phyloP scores from a whole-genome alignment of 2,797 vertebrate genomes.

The Leptodactylus fallax region DNA sequence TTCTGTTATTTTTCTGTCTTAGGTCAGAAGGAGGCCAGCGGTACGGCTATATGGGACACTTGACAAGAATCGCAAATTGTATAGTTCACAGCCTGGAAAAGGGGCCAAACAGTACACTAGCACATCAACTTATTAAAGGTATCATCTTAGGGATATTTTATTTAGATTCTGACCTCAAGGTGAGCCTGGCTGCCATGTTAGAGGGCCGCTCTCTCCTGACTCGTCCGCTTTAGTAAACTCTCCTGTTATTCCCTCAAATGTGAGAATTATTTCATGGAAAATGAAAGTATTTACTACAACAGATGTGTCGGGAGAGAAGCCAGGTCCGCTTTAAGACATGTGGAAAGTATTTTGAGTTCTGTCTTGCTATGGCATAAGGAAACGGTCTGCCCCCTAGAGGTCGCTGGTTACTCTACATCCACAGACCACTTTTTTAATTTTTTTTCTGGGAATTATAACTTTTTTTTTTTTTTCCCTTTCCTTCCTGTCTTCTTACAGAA shows the following conservation, averaged over 20 bases:
- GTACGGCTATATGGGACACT: conserved; percentile 97
- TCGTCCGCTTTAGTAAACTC: too few relatives aligned
- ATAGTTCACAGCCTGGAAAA: conserved; percentile 95
- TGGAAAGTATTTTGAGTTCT: too few relatives aligned
- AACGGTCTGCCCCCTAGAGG: too few relatives aligned
- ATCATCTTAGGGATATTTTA: conserved; percentile 12
- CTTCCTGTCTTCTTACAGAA: conserved; percentile 78
- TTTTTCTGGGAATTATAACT: too few relatives aligned
- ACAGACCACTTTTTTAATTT: too few relatives aligned
- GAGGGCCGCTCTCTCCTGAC: too few relatives aligned
- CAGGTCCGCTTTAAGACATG: neutral
- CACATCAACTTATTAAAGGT: conserved; percentile 94
- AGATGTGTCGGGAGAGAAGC: too few relatives aligned
- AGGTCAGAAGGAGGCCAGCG: conserved; percentile 92
- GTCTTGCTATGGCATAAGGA: too few relatives aligned
- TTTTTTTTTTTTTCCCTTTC: neutral
- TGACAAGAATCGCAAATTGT: conserved; percentile 97
- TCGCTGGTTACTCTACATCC: too few relatives aligned
- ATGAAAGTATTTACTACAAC: too few relatives aligned
- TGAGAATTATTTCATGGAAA: too few relatives aligned
- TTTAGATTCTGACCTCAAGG: neutral
- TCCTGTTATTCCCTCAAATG: too few relatives aligned
- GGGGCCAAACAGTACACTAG: conserved; percentile 87
- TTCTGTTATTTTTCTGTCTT: neutral
- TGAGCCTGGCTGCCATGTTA: neutral